phyloP scores from a whole-genome alignment of 2,113 vertebrate genomes.

The Erythrocercus mccallii region DNA sequence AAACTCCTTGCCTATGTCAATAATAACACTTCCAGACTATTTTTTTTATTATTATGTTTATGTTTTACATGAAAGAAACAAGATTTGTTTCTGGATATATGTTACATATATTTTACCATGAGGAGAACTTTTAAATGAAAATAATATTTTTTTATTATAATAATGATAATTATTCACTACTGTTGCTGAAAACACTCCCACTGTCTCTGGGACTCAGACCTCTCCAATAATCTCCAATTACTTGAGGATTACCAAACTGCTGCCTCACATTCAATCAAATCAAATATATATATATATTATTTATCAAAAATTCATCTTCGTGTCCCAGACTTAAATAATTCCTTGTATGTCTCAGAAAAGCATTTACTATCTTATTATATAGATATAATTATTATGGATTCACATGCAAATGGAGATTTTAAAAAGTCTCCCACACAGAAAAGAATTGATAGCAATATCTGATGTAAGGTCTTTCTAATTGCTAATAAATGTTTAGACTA shows the following conservation, averaged over 20 bases:
- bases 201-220: neutral
- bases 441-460: neutral
- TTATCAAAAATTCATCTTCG: neutral
- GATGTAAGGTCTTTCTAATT: neutral
- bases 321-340: neutral
- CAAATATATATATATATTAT: neutral
- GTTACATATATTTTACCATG: neutral
- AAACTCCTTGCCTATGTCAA: neutral
- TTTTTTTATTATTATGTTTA: neutral
- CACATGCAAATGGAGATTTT: neutral
- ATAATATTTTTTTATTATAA: neutral
- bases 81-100: neutral
- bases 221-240: neutral
- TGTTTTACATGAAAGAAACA: neutral
- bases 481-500: neutral
- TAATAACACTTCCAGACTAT: neutral
- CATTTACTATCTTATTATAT: neutral
- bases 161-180: neutral
- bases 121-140: neutral
- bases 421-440: rapidly evolving
- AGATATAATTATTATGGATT: neutral
- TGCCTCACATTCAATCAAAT: neutral
- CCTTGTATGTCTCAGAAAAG: neutral
- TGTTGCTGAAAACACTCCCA: neutral
- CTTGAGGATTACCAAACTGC: neutral